Evolutionary conservation across 2,113 vertebrate genomes (phyloP).

Genomic region (Telmatochromis sp.): DNA sequence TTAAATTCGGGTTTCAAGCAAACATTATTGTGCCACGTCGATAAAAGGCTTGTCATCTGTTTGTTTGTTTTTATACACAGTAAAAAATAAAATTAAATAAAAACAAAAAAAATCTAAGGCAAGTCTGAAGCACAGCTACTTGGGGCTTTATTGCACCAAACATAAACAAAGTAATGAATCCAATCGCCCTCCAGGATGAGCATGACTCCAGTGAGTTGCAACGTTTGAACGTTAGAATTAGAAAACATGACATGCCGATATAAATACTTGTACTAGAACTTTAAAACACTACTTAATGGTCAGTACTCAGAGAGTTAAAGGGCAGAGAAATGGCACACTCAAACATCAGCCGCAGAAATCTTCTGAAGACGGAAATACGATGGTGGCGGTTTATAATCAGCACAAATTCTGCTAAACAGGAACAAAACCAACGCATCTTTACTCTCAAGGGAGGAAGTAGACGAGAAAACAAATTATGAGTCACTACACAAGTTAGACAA

Average conservation of each 20-base stretch:
- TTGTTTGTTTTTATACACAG: background rate
- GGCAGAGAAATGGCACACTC: background rate
- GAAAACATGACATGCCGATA: accelerated
- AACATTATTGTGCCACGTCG: accelerated
- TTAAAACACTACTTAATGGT: background rate
- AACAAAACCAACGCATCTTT: background rate
- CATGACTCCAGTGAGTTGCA: background rate
- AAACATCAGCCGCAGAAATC: background rate
- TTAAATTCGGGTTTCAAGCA: accelerated
- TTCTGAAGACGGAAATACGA: background rate
- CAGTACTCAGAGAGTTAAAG: background rate
- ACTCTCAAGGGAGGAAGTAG: conserved; percentile 9
- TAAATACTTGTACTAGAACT: background rate
- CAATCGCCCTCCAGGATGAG: background rate
- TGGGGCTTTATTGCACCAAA: background rate
- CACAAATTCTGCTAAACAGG: background rate
- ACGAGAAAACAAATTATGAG: background rate
- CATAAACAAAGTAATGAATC: background rate
- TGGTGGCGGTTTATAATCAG: background rate
- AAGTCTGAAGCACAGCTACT: background rate
- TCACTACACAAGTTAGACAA: background rate
- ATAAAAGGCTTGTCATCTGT: background rate
- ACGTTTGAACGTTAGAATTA: background rate
- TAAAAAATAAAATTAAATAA: background rate
- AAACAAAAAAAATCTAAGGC: background rate